Evolutionary conservation across 1,140 invertebrate species (phyloP).

Genomic region (Ips typographus): DNA sequence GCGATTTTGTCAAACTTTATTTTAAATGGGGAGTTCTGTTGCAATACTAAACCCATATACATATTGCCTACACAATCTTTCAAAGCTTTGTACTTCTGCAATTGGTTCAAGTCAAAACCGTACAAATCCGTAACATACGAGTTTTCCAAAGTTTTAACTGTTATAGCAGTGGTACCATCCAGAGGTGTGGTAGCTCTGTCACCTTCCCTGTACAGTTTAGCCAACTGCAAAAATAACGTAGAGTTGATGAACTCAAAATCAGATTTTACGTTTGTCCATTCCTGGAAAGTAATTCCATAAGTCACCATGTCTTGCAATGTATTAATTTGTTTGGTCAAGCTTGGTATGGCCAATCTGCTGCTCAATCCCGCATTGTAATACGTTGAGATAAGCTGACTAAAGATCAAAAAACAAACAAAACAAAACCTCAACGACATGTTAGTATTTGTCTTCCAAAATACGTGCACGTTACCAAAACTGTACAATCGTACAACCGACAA

Average conservation of each 20-base stretch:
- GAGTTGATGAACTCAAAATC: not conserved
- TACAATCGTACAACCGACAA: not conserved
- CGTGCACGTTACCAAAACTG: not conserved
- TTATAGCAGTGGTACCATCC: slow-evolving; percentile 11
- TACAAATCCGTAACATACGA: slow-evolving; percentile 21
- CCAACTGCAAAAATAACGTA: slow-evolving; percentile 9
- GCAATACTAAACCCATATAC: slow-evolving; percentile 23
- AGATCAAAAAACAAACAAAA: not conserved
- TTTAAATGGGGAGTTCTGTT: slow-evolving; percentile 25
- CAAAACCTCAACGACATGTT: not conserved
- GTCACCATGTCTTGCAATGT: slow-evolving; percentile 34
- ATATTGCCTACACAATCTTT: slow-evolving; percentile 20
- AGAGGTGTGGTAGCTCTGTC: not conserved
- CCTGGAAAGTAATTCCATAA: slow-evolving; percentile 7
- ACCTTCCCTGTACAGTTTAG: slow-evolving; percentile 9
- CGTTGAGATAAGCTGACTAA: slow-evolving; percentile 9
- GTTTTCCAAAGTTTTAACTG: slow-evolving; percentile 18
- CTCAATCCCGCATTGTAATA: slow-evolving; percentile 28
- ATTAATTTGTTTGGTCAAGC: slow-evolving; percentile 5
- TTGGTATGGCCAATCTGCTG: slow-evolving; percentile 24
- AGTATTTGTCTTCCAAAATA: not conserved
- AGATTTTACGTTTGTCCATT: not conserved
- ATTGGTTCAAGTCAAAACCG: not conserved
- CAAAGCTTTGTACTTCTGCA: slow-evolving; percentile 22
- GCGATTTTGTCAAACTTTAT: not conserved